phyloP scores from a whole-genome alignment of 2,113 vertebrate species.

The Azemiops feae region DNA sequence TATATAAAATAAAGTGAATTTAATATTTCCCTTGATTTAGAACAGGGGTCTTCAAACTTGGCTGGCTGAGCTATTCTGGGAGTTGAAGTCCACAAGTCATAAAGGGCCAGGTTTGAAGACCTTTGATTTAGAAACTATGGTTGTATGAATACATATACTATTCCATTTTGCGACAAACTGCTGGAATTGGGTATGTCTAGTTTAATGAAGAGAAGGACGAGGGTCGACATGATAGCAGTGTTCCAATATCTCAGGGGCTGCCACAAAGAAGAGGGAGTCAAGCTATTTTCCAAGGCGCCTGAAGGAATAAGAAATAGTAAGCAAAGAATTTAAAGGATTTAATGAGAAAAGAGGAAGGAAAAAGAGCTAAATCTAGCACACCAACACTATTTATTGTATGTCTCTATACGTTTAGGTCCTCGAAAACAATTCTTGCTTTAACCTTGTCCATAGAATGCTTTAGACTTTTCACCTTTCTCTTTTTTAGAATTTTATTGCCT shows the following conservation, averaged over 20 bases:
- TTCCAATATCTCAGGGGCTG: too few species aligned
- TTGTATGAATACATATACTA: neutral
- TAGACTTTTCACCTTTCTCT: neutral
- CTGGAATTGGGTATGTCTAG: too few species aligned
- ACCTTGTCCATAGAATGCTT: neutral
- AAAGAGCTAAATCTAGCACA: neutral
- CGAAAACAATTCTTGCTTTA: neutral
- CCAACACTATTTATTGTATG: neutral
- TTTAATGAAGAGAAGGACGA: too few species aligned
- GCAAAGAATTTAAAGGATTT: neutral
- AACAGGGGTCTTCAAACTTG: neutral
- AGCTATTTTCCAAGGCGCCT: too few species aligned
- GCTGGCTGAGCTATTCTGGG: too few species aligned
- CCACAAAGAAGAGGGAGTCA: too few species aligned
- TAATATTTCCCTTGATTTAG: neutral
- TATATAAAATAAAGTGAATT: neutral
- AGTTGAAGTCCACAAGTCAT: too few species aligned
- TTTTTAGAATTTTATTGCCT: neutral
- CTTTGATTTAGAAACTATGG: neutral
- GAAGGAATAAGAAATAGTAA: neutral
- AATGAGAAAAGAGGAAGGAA: neutral
- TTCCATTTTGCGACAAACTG: too few species aligned
- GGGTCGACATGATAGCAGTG: too few species aligned
- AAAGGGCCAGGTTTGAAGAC: too few species aligned
- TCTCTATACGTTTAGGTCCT: neutral